Conservation (phyloP, 1,140 invertebrate species). For the Maniola jurtina region DNA sequence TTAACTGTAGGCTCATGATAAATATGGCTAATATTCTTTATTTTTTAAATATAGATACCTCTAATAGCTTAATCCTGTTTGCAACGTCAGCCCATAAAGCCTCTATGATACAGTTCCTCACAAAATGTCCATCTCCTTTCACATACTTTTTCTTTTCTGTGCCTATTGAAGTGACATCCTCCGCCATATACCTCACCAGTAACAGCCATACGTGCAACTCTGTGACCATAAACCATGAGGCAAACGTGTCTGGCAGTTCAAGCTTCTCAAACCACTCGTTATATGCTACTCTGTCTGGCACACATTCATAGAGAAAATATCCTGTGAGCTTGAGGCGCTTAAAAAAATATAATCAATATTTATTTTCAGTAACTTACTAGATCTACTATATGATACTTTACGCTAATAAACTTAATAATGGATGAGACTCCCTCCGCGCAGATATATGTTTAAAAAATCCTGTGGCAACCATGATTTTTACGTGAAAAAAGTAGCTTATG, state of each 20-base stretch:
- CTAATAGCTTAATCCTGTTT: slow-evolving; percentile 84
- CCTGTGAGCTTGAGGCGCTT: slow-evolving; percentile 81
- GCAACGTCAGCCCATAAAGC: slow-evolving; percentile 91
- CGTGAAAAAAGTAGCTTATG: no score
- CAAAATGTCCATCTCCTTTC: slow-evolving; percentile 82
- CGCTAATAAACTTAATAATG: no score
- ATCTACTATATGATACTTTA: no score
- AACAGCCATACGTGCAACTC: slow-evolving; percentile 93
- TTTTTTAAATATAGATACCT: slow-evolving; percentile 78
- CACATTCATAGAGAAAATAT: slow-evolving; percentile 82
- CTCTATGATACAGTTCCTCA: slow-evolving; percentile 87
- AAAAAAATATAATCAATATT: slow-evolving; percentile 33
- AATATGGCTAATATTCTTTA: no score
- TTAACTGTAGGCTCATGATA: no score
- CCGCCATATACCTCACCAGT: slow-evolving; percentile 86
- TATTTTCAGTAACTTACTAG: neutral
- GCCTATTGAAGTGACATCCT: slow-evolving; percentile 72
- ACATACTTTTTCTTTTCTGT: slow-evolving; percentile 68
- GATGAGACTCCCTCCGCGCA: no score
- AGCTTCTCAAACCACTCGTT: slow-evolving; percentile 82
- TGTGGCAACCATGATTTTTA: no score
- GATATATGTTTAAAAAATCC: no score
- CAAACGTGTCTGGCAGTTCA: slow-evolving; percentile 87
- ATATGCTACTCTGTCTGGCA: slow-evolving; percentile 82
- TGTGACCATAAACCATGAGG: slow-evolving; percentile 90